A percentile compares a stretch with the other conserved stretches of the same genome.
Conservation (phyloP, 2,113 vertebrate genomes). For the Natator depressus region DNA sequence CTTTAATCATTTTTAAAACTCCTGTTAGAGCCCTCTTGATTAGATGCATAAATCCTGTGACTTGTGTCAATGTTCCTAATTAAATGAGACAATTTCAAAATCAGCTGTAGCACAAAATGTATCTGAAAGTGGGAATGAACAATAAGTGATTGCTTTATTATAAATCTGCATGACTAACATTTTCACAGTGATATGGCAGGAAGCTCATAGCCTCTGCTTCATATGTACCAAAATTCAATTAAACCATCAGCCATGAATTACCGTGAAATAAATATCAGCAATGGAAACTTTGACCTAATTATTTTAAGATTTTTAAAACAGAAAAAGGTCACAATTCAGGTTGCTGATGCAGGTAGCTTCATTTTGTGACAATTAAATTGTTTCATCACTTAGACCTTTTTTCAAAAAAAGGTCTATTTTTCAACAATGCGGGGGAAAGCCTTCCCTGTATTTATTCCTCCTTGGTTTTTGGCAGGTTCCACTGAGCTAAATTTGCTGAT, state of each 20-base stretch:
- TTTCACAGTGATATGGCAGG: slow-evolving; percentile 51
- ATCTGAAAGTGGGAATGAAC: slow-evolving; percentile 66
- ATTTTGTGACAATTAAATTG: slow-evolving; percentile 28
- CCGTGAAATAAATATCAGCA: slow-evolving; percentile 67
- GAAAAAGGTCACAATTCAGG: slow-evolving; percentile 60
- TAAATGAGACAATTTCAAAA: slow-evolving; percentile 71
- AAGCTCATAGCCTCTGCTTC: slow-evolving; percentile 74
- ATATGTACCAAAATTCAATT: slow-evolving; percentile 79
- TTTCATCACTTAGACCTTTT: background rate
- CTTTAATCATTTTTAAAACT: slow-evolving; percentile 47
- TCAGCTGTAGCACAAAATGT: slow-evolving; percentile 59
- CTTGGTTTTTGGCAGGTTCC: background rate
- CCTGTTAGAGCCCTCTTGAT: slow-evolving; percentile 60
- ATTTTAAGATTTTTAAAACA: slow-evolving; percentile 68
- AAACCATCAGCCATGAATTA: slow-evolving; percentile 74
- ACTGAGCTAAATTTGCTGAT: background rate
- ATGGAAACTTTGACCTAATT: slow-evolving; percentile 71
- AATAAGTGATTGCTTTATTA: slow-evolving; percentile 43
- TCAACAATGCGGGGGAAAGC: background rate
- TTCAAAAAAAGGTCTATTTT: background rate
- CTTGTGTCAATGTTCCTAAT: slow-evolving; percentile 68
- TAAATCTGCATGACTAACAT: slow-evolving; percentile 72
- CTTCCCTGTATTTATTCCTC: background rate
- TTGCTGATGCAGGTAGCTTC: slow-evolving; percentile 14
- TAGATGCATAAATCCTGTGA: slow-evolving; percentile 69